Conservation (phyloP, 2,888 invertebrate genomes). For the Rhamnusium bicolor region DNA sequence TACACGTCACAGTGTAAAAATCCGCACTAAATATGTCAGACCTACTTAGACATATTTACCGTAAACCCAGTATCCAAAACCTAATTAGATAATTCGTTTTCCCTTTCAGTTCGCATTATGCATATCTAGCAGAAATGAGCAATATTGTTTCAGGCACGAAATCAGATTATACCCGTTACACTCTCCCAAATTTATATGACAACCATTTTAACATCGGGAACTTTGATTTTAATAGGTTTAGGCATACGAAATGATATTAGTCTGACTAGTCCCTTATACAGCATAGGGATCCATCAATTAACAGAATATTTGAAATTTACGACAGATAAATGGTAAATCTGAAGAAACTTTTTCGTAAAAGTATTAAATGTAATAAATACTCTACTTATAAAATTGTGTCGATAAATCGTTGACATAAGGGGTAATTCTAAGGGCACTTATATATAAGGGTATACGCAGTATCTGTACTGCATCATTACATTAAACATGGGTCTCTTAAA, state of each 20-base stretch:
- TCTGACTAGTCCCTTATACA: not conserved
- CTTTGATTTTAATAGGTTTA: conserved; percentile 8
- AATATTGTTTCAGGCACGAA: conserved; percentile 39
- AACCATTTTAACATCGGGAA: not conserved
- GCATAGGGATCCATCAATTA: no score
- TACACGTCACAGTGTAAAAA: not conserved
- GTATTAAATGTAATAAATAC: no score
- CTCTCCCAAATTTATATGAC: conserved; percentile 24
- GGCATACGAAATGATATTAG: not conserved
- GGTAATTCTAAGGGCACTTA: no score
- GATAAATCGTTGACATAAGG: no score
- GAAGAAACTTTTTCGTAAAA: no score
- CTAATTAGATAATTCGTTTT: conserved; percentile 21
- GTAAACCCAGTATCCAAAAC: not conserved
- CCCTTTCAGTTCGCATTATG: conserved; percentile 37
- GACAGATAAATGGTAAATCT: no score
- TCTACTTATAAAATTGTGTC: no score
- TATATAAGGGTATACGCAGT: no score
- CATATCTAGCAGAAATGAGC: conserved; percentile 35
- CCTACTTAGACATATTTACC: not conserved
- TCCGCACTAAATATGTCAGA: not conserved
- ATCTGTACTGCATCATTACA: no score
- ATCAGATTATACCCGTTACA: conserved; percentile 35
- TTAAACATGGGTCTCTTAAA: no score
- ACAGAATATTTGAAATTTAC: no score